Conservation (phyloP, 2,113 vertebrate genomes). For the Meleagris gallopavo region DNA sequence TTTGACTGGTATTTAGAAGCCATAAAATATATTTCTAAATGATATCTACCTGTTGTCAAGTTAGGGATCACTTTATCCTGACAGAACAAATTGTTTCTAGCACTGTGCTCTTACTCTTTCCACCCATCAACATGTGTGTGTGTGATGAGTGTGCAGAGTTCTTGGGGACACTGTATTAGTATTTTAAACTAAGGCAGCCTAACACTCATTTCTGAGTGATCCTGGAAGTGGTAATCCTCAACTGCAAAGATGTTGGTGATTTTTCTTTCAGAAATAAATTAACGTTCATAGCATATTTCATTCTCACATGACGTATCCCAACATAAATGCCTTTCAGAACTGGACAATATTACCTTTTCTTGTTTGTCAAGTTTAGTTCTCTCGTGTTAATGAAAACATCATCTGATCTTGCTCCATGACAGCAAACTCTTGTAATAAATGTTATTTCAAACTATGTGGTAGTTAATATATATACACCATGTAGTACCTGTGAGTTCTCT, state of each 20-base stretch:
- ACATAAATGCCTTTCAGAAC: not conserved
- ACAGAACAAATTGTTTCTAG: not conserved
- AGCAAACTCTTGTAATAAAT: not conserved
- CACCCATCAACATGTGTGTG: too few relatives aligned
- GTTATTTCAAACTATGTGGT: not conserved
- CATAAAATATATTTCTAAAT: not conserved
- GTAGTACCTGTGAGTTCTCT: not conserved
- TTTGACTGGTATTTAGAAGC: not conserved
- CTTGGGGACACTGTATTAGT: not conserved
- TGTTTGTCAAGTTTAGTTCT: not conserved
- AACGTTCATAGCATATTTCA: not conserved
- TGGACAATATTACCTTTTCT: not conserved
- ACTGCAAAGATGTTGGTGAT: not conserved
- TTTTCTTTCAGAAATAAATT: not conserved
- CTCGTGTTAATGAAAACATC: not conserved
- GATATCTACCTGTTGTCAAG: not conserved
- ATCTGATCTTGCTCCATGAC: not conserved
- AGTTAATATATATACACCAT: not conserved
- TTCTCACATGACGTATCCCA: not conserved
- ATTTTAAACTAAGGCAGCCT: not conserved
- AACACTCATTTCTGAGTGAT: not conserved
- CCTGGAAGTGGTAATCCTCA: not conserved
- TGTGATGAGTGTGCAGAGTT: not conserved
- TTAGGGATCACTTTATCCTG: not conserved
- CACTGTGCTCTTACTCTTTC: not conserved